Conservation (phyloP, 2,797 vertebrate genomes). For the Falco cherrug region DNA sequence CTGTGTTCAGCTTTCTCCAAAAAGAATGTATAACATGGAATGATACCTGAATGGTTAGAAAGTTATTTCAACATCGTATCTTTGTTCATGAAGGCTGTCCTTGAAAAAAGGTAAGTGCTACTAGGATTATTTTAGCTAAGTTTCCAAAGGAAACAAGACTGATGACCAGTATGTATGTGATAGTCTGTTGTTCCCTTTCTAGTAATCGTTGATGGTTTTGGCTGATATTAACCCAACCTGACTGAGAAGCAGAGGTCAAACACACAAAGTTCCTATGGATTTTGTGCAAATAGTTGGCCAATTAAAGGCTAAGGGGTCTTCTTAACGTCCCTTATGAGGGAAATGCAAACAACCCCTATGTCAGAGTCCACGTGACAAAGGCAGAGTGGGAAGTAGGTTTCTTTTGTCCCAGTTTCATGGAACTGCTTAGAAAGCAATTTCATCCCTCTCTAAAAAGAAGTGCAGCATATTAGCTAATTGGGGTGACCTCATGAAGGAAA, state of each 20-base stretch:
- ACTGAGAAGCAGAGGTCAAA: not conserved
- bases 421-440: not conserved
- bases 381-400: not conserved
- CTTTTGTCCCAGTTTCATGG: not conserved
- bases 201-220: not conserved
- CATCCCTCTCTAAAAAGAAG: not conserved
- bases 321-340: not conserved
- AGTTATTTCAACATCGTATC: not conserved
- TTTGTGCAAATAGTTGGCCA: not conserved
- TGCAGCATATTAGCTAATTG: not conserved
- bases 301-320: not conserved
- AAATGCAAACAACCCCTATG: not conserved
- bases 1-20: not conserved
- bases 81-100: not conserved
- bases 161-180: not conserved
- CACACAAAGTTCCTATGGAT: not conserved
- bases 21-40: not conserved
- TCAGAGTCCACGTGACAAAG: not conserved
- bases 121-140: not conserved
- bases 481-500: not conserved
- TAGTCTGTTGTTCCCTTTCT: not conserved
- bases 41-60: not conserved
- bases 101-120: not conserved
- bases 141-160: not conserved
- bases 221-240: not conserved